Percentiles rank a stretch among this genome's conserved stretches.
Conservation (phyloP, 2,888 invertebrate genomes). For the Ecdyonurus torrentis region DNA sequence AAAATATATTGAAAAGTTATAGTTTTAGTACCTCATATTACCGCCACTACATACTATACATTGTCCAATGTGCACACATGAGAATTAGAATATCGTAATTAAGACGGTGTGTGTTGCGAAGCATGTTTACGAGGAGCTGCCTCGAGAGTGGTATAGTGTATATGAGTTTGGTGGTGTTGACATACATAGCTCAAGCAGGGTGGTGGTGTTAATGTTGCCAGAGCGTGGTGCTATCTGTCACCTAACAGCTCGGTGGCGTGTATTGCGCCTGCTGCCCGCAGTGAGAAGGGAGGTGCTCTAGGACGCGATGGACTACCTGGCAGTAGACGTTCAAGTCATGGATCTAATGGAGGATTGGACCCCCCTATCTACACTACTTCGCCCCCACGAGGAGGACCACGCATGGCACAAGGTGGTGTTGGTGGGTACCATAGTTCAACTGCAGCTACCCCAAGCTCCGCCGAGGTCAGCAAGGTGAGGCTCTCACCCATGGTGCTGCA, state of each 20-base stretch:
- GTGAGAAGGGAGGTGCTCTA: neutral
- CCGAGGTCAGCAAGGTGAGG: neutral
- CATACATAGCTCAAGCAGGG: too few species aligned
- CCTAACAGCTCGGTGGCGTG: constrained; percentile 4
- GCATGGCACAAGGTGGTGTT: neutral
- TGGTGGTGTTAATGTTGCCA: neutral
- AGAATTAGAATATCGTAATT: too few species aligned
- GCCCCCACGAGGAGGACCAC: neutral
- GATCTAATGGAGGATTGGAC: neutral
- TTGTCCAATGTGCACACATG: too few species aligned
- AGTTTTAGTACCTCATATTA: too few species aligned
- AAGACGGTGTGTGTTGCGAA: too few species aligned
- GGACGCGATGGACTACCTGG: neutral
- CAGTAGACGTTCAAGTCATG: neutral
- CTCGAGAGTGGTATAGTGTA: too few species aligned
- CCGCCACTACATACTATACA: too few species aligned
- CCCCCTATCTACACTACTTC: constrained; percentile 1
- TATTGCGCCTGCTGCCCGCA: neutral
- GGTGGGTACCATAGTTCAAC: neutral
- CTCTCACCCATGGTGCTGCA: constrained; percentile 2
- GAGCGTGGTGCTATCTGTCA: constrained; percentile 2
- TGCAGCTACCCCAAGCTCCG: neutral
- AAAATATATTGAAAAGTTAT: too few species aligned
- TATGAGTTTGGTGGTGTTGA: neutral
- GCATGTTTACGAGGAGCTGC: too few species aligned